Percentiles rank a stretch among this genome's conserved stretches.
Conservation (phyloP, 2,113 vertebrate genomes). For the Notarius quadriscutis region DNA sequence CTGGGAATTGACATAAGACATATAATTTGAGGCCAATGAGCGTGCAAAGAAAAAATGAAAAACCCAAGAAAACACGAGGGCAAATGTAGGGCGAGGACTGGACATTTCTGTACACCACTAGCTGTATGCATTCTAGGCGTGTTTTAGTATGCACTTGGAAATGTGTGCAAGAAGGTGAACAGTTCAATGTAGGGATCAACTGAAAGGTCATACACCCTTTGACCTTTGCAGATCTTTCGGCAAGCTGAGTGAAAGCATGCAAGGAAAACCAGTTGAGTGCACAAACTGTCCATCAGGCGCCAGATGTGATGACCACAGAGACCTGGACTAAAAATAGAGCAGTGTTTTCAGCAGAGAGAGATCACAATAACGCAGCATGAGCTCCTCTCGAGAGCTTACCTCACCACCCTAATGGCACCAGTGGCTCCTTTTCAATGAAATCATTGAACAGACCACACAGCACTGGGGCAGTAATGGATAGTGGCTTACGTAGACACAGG, state of each 20-base stretch:
- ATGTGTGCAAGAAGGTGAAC: slow-evolving; percentile 4
- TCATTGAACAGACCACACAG: slow-evolving; percentile 69
- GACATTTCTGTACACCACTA: slow-evolving; percentile 35
- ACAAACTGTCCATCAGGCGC: slow-evolving; percentile 71
- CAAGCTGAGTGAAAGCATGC: slow-evolving; percentile 7
- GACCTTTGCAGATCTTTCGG: slow-evolving; percentile 16
- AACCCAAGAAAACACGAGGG: slow-evolving; percentile 36
- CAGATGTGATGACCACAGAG: slow-evolving; percentile 80
- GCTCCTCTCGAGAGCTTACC: slow-evolving; percentile 69
- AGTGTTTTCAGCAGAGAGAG: slow-evolving; percentile 73
- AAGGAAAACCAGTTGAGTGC: slow-evolving; percentile 56
- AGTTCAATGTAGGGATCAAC: slow-evolving; percentile 6
- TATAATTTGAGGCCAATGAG: slow-evolving; percentile 74
- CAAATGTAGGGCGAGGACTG: slow-evolving; percentile 38
- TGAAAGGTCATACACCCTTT: slow-evolving; percentile 28
- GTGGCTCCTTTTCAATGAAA: slow-evolving; percentile 75
- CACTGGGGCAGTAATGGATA: slow-evolving; percentile 54
- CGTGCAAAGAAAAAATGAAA: slow-evolving; percentile 47
- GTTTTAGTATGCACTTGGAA: neutral
- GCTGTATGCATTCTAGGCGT: neutral
- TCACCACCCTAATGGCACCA: slow-evolving; percentile 73
- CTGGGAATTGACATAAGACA: slow-evolving; percentile 74
- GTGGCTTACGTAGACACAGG: slow-evolving; percentile 16
- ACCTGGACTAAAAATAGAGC: slow-evolving; percentile 76
- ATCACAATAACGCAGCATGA: slow-evolving; percentile 53